Base-by-base conservation (phyloP, 1,140 invertebrate genomes). In the Sitophilus oryzae region DNA sequence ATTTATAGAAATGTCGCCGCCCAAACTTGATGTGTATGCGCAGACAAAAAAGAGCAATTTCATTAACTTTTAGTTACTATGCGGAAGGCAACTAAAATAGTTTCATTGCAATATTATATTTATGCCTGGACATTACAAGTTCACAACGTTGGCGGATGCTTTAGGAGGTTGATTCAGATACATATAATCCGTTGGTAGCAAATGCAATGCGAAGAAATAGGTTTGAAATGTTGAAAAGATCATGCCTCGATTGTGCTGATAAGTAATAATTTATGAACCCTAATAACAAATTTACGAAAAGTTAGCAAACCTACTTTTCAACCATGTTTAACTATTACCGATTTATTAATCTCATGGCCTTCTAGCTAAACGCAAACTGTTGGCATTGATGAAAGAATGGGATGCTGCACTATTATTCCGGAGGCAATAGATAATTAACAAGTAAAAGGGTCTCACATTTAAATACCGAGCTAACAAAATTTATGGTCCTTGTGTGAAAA, bases 401-500 rank as follows among this genome's bases (percentile, higher is more conserved):
- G 45, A 2, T 59, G 59, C 10, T 21, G 56, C 52, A 10, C 49
- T 54, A 1, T 50, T 49, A 48, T 57, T 52, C 47, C 46, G 53
- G 0, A 35, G 38, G 16, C 38, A 57, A 16, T 37, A 35, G 1
- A 19, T 53, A 2, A 59, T 51, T 41, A 46, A 59, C 43, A 58
- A 40, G n/a, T 46, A 52, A 21, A 50, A 55, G 18, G 56, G 45
- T 5, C 58, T 55, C 25, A 46, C 51, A 2, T 59, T 61, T n/a
- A 36, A 52, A 21, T 62, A 51, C 41, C 49, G 16, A 59, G 46
- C 41, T 49, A 52, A 20, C 53, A 53, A 19, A 61, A 59, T 11
- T 45, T 61, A 41, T 55, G 52, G 59, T 50, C 16, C 37, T 48
- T 63, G 34, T 61, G 61, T 43, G 43, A 54, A 19, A 37, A 25